phyloP scores from a whole-genome alignment of 2,113 vertebrate species.

The Gnathonemus echidnorhynchus region DNA sequence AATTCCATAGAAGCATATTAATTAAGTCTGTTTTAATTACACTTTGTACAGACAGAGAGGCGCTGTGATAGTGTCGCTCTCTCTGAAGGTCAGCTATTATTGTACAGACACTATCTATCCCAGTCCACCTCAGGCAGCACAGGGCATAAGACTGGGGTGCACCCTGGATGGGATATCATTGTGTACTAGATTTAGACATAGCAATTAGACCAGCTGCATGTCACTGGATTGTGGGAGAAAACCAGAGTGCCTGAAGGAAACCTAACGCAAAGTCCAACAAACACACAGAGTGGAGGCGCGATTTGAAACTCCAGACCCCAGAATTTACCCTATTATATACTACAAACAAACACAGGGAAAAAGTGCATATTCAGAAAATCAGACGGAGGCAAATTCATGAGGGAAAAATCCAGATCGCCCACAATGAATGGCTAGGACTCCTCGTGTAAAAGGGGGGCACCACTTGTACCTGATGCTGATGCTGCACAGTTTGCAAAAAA shows the following conservation, averaged over 20 bases:
- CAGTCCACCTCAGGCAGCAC: not conserved
- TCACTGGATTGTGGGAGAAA: not conserved
- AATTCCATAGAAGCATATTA: not conserved
- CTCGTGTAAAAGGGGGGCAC: not conserved
- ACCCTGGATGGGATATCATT: not conserved
- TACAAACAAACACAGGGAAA: not conserved
- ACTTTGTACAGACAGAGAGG: not conserved
- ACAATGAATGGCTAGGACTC: not conserved
- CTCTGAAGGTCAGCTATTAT: not conserved
- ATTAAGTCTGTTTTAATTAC: conserved; percentile 7
- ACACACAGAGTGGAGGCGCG: not conserved
- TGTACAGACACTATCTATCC: not conserved
- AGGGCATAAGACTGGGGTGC: not conserved
- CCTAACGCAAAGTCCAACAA: not conserved
- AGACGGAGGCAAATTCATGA: not conserved
- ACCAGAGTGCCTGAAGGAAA: not conserved
- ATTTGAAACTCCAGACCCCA: not conserved
- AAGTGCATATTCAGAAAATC: not conserved
- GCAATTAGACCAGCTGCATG: not conserved
- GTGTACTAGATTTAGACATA: not conserved
- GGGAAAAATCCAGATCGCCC: not conserved
- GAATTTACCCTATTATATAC: not conserved
- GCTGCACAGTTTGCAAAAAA: not conserved
- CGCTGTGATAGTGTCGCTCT: not conserved
- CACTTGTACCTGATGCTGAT: not conserved